These are phyloP conservation scores for Chaetodon auriga DNA, from an alignment of 2,113 vertebrate species.

Conservation along the genomic window DNA sequence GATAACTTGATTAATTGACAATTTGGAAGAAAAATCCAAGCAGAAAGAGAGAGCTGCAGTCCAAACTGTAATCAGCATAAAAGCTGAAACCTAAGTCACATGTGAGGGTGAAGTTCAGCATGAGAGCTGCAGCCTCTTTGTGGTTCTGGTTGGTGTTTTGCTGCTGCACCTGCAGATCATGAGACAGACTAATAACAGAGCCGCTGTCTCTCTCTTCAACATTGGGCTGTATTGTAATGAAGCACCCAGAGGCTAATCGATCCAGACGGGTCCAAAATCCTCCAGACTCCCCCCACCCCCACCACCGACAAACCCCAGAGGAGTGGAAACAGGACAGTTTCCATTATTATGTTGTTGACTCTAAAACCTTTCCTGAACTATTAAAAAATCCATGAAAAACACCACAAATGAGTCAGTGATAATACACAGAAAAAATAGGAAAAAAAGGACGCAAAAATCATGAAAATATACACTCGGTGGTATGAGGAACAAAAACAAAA, in stretches of 20 bases:
- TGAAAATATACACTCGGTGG: no score
- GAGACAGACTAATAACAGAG: constrained; percentile 36
- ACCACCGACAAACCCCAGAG: not conserved
- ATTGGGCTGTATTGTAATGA: constrained; percentile 27
- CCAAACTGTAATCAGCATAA: not conserved
- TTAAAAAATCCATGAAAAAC: not conserved
- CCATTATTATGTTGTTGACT: not conserved
- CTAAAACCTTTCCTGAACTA: not conserved
- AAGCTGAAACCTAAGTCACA: not conserved
- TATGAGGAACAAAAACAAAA: no score
- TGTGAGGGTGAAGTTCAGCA: not conserved
- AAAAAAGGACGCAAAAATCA: no score
- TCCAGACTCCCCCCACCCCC: not conserved
- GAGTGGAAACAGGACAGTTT: not conserved
- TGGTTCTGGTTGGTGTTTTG: not conserved
- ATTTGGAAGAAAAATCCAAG: not conserved
- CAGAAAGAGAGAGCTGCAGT: no score
- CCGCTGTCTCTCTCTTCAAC: constrained; percentile 29
- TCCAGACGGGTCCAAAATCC: not conserved
- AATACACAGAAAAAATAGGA: no score
- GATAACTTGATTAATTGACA: no score
- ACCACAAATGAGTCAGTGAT: not conserved
- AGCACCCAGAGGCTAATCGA: not conserved
- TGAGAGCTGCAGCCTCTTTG: not conserved
- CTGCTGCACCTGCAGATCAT: constrained; percentile 57